Percentiles rank a stretch among this genome's conserved stretches.
These are phyloP conservation scores for Papilio machaon DNA, from an alignment of 1,140 invertebrate species.

Conservation along the genomic window DNA sequence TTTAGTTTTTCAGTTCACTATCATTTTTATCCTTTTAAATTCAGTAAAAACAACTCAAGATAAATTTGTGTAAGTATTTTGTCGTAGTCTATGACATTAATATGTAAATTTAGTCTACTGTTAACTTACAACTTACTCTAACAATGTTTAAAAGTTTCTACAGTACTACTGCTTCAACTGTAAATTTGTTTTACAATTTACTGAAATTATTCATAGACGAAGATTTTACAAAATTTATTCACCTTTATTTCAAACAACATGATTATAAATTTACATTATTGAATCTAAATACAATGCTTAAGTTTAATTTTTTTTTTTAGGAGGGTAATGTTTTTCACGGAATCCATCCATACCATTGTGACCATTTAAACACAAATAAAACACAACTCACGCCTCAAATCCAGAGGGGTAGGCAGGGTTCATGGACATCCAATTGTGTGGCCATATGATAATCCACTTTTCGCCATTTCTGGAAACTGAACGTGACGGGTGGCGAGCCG, in stretches of 20 bases:
- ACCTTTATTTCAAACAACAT: not conserved
- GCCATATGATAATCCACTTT: too few relatives aligned
- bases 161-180: not conserved
- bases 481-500: too few relatives aligned
- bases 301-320: too few relatives aligned
- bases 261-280: not conserved
- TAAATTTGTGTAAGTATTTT: not conserved
- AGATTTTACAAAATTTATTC: not conserved
- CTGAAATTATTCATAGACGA: conserved; percentile 4
- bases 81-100: not conserved
- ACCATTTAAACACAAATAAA: too few relatives aligned
- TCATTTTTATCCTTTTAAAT: not conserved
- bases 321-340: too few relatives aligned
- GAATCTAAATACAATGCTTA: not conserved
- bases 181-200: conserved; percentile 4
- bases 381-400: too few relatives aligned
- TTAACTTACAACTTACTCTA: conserved; percentile 4
- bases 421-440: too few relatives aligned
- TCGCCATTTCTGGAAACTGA: too few relatives aligned
- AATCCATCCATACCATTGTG: too few relatives aligned
- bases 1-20: too few relatives aligned
- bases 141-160: conserved; percentile 15
- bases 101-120: conserved; percentile 10
- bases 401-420: too few relatives aligned
- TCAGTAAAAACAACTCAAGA: not conserved